Evolutionary conservation across 1,140 invertebrate species (phyloP).

Genomic region (Drosophila rhopaloa): DNA sequence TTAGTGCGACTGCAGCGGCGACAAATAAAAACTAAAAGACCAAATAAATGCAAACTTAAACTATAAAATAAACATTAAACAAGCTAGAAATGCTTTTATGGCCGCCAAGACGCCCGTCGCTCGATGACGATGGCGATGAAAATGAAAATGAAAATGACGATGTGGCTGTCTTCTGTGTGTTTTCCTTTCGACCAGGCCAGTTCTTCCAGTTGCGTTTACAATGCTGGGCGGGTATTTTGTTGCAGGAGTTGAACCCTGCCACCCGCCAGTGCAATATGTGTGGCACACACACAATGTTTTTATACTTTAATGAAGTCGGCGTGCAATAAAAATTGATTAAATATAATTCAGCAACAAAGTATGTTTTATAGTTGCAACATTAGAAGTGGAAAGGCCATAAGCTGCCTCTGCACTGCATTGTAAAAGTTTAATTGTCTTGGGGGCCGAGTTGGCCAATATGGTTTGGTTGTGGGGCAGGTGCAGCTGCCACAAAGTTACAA

Average conservation of each 20-base stretch:
- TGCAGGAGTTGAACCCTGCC: slow-evolving; percentile 36
- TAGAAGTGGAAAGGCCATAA: slow-evolving; percentile 56
- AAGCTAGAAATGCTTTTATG: slow-evolving; percentile 83
- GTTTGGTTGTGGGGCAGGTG: slow-evolving; percentile 1
- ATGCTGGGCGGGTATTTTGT: slow-evolving; percentile 64
- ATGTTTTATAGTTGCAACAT: slow-evolving; percentile 75
- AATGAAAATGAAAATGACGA: slow-evolving; percentile 31
- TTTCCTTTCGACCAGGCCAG: slow-evolving; percentile 21
- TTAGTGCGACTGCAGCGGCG: slow-evolving; percentile 35
- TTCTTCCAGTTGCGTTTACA: slow-evolving; percentile 57
- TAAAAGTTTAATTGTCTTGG: slow-evolving; percentile 76
- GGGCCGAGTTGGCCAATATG: slow-evolving; percentile 17
- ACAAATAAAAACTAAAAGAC: slow-evolving; percentile 81
- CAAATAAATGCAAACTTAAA: slow-evolving; percentile 84
- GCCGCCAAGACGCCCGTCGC: slow-evolving; percentile 63
- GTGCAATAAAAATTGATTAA: slow-evolving; percentile 83
- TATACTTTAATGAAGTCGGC: slow-evolving; percentile 81
- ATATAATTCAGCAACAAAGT: slow-evolving; percentile 82
- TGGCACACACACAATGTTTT: slow-evolving; percentile 50
- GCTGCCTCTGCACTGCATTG: slow-evolving; percentile 55
- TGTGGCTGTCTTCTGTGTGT: slow-evolving; percentile 41
- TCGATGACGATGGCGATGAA: slow-evolving; percentile 25
- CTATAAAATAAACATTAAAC: slow-evolving; percentile 84
- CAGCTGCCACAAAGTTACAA: slow-evolving; percentile 37
- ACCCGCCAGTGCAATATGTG: slow-evolving; percentile 52